Base-by-base conservation (phyloP, 2,888 invertebrate species). In the Ernsta delagoae region DNA sequence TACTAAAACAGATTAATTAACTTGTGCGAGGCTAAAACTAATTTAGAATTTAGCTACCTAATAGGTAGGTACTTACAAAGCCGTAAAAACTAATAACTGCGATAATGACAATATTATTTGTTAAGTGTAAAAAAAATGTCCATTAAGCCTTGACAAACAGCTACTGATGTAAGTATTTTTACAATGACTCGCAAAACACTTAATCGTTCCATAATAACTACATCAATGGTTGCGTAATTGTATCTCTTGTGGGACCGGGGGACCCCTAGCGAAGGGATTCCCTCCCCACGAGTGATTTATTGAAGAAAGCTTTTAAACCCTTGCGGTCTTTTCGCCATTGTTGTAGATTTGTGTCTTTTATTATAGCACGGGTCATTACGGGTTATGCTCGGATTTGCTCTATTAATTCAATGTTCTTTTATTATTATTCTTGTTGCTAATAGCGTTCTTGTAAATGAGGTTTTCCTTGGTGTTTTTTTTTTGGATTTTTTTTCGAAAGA, bases 291-390 rank as follows among this genome's bases (percentile, higher is more conserved):
- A 74, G 86, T 92, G 92, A 92, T 92, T 92, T 92, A 92, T 92
- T 80, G 82, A 84, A 85, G 90, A 92, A 92, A 89, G 92, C 92
- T 91, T 85, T 92, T 92, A 92, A 92, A 89, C 92, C 92, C 92
- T 91, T 91, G 88, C 88, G 83, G 79, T 82, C 75, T 75, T 60
- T 66, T 53, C 65, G 59, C 75, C 71, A 75, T 77, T 78, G 78
- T 88, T 85, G 80, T 81, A 75, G 78, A 75, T 73, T 77, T 76
- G 79, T 83, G 77, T 82, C 79, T 81, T 78, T 77, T 78, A 79
- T 83, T 80, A 76, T 77, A 54, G 74, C 75, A 80, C 74, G 84
- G 80, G 79, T 87, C 87, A 86, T 89, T 89, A 87, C 80, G 79
- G 78, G 77, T 77, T 69, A 43, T 66, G 73, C 69, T 65, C 71